Base-by-base conservation (phyloP, 1,140 invertebrate genomes). In the Pachypsylla venusta region DNA sequence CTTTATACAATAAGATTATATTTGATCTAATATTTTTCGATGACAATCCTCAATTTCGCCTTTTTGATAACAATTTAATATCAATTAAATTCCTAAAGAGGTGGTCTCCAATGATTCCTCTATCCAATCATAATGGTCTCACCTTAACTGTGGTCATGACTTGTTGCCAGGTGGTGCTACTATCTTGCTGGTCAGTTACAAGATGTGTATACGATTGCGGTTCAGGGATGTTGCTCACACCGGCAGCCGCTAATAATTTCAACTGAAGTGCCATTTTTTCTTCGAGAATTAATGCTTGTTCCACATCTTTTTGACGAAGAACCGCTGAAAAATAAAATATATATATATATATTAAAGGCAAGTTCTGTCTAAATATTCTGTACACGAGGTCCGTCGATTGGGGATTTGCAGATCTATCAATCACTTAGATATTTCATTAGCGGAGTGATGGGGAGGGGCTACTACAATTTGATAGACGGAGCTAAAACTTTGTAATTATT, bases 221-320 rank as follows among this genome's bases (percentile, higher is more conserved):
- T 19, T 70, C 66, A 65, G 71, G 57, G 73, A 75, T 22, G 74
- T 74, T 56, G 73, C 68, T 35, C 71, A 73, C 22, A 69, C 69
- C 73, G 24, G 77, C 76, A 0, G 79, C 78, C 56, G 84, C 84
- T 30, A 92, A 74, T 56, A 93, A 75, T 64, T 83, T 83, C 66
- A 84, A 75, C 67, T 93, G 86, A 35, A 93, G 69, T 58, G 80
- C 79, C 74, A 93, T 86, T 70, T 93, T 94, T 64, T 93, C 88
- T 71, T 94, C 89, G 22, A 93, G 76, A 24, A 92, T 71, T 25
- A 83, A 70, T 4, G 89, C 89, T 64, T 93, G 85, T 65, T 92
- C 87, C 25, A 82, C 77, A 67, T 95, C 91, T 69, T 93, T 93
- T 56, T 87, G 82, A 30, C 88, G 78, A 64, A 95, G 72, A 64